Percentiles rank a stretch among this genome's conserved stretches.
Evolutionary conservation across 2,797 vertebrate genomes (phyloP).

Genomic region (Hylomyscus alleni): DNA sequence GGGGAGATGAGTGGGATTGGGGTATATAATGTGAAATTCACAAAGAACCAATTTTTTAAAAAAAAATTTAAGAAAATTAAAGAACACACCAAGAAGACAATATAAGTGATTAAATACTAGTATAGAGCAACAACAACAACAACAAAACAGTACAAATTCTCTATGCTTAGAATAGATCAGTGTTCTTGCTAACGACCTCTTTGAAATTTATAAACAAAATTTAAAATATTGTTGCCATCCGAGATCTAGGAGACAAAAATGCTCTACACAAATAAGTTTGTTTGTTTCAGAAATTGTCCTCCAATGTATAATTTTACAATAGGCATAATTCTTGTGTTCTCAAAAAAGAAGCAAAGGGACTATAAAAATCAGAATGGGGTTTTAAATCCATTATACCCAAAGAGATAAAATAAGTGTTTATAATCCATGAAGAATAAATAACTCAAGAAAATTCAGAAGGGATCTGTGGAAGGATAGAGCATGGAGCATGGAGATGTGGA

Average conservation of each 20-base stretch:
- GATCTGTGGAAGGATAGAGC: background rate
- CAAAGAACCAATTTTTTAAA: too few relatives aligned
- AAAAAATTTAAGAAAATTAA: too few relatives aligned
- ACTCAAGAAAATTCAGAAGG: background rate
- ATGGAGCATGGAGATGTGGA: background rate
- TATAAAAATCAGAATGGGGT: background rate
- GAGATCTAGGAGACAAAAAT: background rate
- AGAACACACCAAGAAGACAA: background rate
- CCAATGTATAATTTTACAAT: background rate
- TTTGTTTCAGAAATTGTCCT: too few relatives aligned
- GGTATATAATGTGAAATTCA: too few relatives aligned
- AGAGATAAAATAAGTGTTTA: background rate
- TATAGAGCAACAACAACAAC: background rate
- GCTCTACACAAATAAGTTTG: background rate
- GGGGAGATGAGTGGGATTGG: too few relatives aligned
- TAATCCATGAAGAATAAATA: background rate
- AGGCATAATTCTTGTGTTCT: background rate
- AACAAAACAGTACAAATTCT: background rate
- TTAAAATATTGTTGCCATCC: background rate
- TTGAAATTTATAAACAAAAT: background rate
- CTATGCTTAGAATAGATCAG: background rate
- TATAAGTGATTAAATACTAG: background rate
- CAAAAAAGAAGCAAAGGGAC: background rate
- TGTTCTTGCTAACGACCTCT: background rate
- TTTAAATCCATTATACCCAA: background rate